phyloP scores from a whole-genome alignment of 2,888 invertebrate genomes.

The Itoplectis maculator region DNA sequence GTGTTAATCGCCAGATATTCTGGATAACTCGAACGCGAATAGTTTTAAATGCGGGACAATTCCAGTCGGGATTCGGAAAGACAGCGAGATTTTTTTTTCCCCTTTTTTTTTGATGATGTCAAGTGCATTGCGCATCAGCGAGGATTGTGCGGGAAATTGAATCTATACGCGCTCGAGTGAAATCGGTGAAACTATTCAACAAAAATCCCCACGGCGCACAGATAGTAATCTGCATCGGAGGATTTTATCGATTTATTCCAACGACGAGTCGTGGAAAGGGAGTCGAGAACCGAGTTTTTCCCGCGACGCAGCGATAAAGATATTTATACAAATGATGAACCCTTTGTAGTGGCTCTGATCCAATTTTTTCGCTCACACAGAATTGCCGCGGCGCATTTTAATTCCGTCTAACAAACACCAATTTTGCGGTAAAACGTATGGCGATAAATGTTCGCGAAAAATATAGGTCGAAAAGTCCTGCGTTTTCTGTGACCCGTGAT shows the following conservation, averaged over 20 bases:
- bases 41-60: background rate
- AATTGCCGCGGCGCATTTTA: background rate
- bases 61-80: background rate
- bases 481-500: background rate
- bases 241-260: conserved; percentile 26
- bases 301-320: background rate
- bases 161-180: conserved; percentile 23
- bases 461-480: too few relatives aligned
- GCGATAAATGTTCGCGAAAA: background rate
- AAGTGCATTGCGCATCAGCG: conserved; percentile 16
- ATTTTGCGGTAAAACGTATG: background rate
- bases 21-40: conserved; percentile 12
- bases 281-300: background rate
- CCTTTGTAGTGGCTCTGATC: background rate
- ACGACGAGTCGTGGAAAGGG: conserved; percentile 13
- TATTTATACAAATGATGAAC: conserved; percentile 15
- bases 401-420: too few relatives aligned
- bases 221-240: conserved; percentile 21
- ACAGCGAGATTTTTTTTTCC: conserved; percentile 9
- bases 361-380: background rate
- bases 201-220: conserved; percentile 15
- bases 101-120: conserved; percentile 2
- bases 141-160: conserved; percentile 14
- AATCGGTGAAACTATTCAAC: conserved; percentile 35
- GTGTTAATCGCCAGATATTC: conserved; percentile 20